These are phyloP conservation scores for Parnassius apollo DNA, from an alignment of 2,888 invertebrate genomes.

Conservation along the genomic window DNA sequence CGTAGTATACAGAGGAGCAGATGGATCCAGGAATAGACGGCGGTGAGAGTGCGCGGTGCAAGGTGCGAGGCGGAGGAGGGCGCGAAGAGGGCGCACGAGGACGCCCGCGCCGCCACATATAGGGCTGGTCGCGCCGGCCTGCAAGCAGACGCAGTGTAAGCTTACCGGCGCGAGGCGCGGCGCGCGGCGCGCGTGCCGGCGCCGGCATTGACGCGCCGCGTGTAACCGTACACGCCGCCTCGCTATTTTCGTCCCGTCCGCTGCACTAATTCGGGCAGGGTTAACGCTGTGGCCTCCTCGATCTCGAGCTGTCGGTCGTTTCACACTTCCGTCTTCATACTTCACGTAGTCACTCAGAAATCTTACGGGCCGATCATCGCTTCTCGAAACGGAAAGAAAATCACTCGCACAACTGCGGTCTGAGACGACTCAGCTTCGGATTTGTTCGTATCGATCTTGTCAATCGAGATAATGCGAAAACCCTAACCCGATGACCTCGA, in stretches of 20 bases:
- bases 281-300: slow-evolving; percentile 75
- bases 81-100: slow-evolving; percentile 35
- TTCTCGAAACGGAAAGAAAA: slow-evolving; percentile 32
- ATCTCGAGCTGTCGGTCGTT: slow-evolving; percentile 55
- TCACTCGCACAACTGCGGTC: slow-evolving; percentile 36
- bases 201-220: slow-evolving; percentile 75
- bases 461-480: slow-evolving; percentile 33
- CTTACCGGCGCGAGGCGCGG: slow-evolving; percentile 61
- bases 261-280: slow-evolving; percentile 81
- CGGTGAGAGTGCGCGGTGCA: slow-evolving; percentile 52
- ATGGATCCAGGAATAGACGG: slow-evolving; percentile 70
- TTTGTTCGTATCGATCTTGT: slow-evolving; percentile 25
- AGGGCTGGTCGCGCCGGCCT: slow-evolving; percentile 58
- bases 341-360: slow-evolving; percentile 57
- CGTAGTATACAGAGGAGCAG: slow-evolving; percentile 67
- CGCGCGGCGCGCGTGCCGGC: slow-evolving; percentile 46
- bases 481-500: slow-evolving; percentile 55
- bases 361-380: slow-evolving; percentile 38
- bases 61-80: slow-evolving; percentile 50
- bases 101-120: slow-evolving; percentile 69
- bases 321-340: slow-evolving; percentile 72
- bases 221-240: slow-evolving; percentile 79
- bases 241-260: slow-evolving; percentile 78
- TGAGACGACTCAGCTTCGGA: slow-evolving; percentile 25
- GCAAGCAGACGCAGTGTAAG: slow-evolving; percentile 47